These are phyloP conservation scores for Abrostola triplasia DNA, from an alignment of 2,888 invertebrate genomes.

Conservation along the genomic window DNA sequence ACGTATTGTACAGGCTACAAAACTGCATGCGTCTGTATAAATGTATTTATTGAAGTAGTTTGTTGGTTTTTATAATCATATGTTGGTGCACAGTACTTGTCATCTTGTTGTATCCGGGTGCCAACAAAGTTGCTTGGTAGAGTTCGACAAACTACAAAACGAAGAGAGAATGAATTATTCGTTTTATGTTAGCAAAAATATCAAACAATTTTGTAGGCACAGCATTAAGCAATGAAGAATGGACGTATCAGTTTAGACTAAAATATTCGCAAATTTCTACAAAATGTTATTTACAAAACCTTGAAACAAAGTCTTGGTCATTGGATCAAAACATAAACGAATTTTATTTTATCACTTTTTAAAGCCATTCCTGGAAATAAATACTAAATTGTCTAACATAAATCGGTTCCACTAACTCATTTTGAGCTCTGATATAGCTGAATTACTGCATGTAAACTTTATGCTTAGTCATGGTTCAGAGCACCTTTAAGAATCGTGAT, in stretches of 20 bases:
- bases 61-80: constrained; percentile 26
- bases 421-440: no score
- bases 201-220: background rate
- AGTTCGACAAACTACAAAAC: constrained; percentile 26
- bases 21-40: constrained; percentile 45
- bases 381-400: no score
- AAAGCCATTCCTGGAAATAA: no score
- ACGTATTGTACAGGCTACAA: constrained; percentile 26
- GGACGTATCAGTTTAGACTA: background rate
- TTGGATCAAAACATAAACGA: no score
- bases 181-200: constrained; percentile 1
- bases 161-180: no score
- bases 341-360: no score
- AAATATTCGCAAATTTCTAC: no score
- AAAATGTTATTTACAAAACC: background rate
- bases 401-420: no score
- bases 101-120: constrained; percentile 19
- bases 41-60: constrained; percentile 51
- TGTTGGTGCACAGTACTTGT: constrained; percentile 37
- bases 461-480: no score
- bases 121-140: constrained; percentile 28
- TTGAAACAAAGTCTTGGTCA: no score
- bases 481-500: no score
- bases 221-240: background rate
- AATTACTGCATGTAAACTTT: no score